These are phyloP conservation scores for Pseudeuparius sepicola DNA, from an alignment of 2,888 invertebrate species.

Conservation along the genomic window DNA sequence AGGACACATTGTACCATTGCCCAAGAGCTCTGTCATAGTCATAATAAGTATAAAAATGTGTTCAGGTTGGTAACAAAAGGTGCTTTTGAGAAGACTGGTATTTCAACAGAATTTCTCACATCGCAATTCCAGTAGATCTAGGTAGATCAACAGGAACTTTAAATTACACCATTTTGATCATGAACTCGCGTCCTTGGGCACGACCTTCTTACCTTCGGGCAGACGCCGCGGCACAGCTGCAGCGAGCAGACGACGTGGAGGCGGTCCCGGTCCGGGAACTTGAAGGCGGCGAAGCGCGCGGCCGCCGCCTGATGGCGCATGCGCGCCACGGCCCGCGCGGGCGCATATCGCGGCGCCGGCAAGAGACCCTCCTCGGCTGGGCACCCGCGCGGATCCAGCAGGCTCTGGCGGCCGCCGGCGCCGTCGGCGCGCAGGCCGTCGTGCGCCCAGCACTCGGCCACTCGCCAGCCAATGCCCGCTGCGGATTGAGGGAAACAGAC, in stretches of 20 bases:
- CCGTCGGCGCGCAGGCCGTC: constrained; percentile 69
- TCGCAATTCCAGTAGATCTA: too few relatives aligned
- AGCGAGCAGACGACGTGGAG: constrained; percentile 69
- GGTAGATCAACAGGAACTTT: too few relatives aligned
- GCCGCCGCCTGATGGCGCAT: constrained; percentile 39
- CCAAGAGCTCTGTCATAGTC: too few relatives aligned
- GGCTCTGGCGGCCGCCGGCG: constrained; percentile 62
- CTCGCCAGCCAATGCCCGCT: constrained; percentile 62
- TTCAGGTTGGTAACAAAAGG: too few relatives aligned
- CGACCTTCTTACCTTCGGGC: constrained; percentile 51
- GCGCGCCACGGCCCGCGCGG: constrained; percentile 32
- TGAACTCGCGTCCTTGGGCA: too few relatives aligned
- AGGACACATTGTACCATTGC: too few relatives aligned
- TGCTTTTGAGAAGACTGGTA: too few relatives aligned
- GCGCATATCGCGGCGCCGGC: constrained; percentile 42
- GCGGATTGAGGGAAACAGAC: too few relatives aligned
- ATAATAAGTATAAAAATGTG: too few relatives aligned
- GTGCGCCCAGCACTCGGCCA: constrained; percentile 68
- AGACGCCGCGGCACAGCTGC: constrained; percentile 63
- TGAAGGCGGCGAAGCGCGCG: constrained; percentile 69
- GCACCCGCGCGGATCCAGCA: constrained; percentile 65
- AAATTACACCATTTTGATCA: too few relatives aligned
- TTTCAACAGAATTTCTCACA: too few relatives aligned
- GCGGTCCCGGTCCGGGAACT: constrained; percentile 70
- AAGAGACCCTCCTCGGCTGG: constrained; percentile 59